Evolutionary conservation across 2,888 invertebrate genomes (phyloP), one percentile per base, ranked within the genome.

Genomic region (Diloba caeruleocephala): DNA sequence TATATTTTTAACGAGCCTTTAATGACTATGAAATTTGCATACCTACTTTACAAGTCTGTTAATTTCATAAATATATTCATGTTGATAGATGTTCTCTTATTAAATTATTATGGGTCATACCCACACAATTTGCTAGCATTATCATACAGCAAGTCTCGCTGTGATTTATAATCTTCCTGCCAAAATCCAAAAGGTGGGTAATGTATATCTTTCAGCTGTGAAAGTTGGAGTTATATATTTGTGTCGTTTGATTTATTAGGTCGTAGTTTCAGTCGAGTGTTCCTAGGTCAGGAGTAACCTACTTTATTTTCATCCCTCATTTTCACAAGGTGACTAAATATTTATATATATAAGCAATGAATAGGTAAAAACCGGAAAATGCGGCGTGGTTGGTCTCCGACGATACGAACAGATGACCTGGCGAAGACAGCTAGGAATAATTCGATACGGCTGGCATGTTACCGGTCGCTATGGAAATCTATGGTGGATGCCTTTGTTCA

Each of bases 1-100:
- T 48, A 33, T 32, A 48, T 46, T 46, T 49, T 49, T 43, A 48
- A 42, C 23, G 37, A 31, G 12, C 32, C 41, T 28, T 49, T 58
- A 58, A 67, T 67, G 52, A 62, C 23, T 58, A 51, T 62, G 8
- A 67, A 62, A 67, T 67, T 59, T 67, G 49, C 63, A 67, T 67
- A 43, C 26, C 19, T 19, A 3, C 44, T 62, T 33, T 13, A 33
- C 37, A 63, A 67, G 49, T 59, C 67, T 63, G 43, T 52, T 67
- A 67, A 67, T 67, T 67, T 67, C 63, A 62, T 67, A 58, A 67
- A 67, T 67, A 67, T 52, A 67, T 67, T 67, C 68, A 67, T 51
- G 43, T 13, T 52, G 36, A 48, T 56, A 44, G 10, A 59, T 58
- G 45, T 25, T 13, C 36, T 45, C 48, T 65, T 55, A 64, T 64